A percentile compares a stretch with the other conserved stretches of the same genome.
Conservation (phyloP, 2,888 invertebrate genomes). For the Hirtodrosophila cameraria region DNA sequence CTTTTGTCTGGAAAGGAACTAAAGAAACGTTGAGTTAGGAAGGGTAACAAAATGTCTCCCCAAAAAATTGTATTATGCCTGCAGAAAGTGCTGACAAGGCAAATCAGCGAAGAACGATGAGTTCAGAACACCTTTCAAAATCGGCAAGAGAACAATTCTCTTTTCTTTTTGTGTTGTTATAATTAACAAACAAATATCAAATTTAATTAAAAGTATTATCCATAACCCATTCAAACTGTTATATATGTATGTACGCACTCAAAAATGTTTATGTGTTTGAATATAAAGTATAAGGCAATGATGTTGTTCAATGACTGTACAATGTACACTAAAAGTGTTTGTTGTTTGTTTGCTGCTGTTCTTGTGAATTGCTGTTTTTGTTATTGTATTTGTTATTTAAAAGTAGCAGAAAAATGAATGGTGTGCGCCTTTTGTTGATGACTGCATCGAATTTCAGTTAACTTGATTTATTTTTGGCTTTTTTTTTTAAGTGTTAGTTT, state of each 20-base stretch:
- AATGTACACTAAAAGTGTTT: conserved; percentile 28
- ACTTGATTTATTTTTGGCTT: conserved; percentile 12
- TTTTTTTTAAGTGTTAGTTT: not conserved
- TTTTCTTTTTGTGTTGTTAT: not conserved
- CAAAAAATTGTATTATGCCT: conserved; percentile 56
- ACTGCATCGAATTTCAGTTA: conserved; percentile 24
- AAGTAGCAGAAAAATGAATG: conserved; percentile 7
- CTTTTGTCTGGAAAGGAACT: too few relatives aligned
- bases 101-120: conserved; percentile 32
- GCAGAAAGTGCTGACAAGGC: conserved; percentile 49
- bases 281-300: not conserved
- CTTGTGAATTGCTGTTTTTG: conserved; percentile 5
- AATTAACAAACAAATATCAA: conserved; percentile 31
- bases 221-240: conserved; percentile 21
- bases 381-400: not conserved
- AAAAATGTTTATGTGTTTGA: not conserved
- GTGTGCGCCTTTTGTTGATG: conserved; percentile 23
- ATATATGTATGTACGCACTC: conserved; percentile 3
- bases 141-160: not conserved
- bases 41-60: conserved; percentile 36
- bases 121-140: conserved; percentile 1
- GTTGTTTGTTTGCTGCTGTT: conserved; percentile 2
- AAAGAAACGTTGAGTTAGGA: too few relatives aligned
- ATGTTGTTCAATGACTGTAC: conserved; percentile 27
- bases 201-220: conserved; percentile 50